These are phyloP conservation scores for Oedothorax gibbosus DNA, from an alignment of 1,140 invertebrate genomes.

Conservation along the genomic window DNA sequence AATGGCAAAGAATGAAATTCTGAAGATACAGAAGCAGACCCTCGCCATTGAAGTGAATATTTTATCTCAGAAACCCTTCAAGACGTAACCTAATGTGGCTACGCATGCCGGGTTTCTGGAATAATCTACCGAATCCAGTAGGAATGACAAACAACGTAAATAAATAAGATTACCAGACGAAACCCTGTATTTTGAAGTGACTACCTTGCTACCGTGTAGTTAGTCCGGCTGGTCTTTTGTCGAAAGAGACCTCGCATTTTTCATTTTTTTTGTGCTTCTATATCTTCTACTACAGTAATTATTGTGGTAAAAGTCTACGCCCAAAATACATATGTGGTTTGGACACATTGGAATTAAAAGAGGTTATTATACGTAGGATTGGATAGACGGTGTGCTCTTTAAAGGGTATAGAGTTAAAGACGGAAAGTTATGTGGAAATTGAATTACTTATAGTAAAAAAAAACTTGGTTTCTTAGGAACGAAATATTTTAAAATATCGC, in stretches of 20 bases:
- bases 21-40: background rate
- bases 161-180: slow-evolving; percentile 23
- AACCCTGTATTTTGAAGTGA: slow-evolving; percentile 32
- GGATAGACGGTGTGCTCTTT: background rate
- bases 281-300: slow-evolving; percentile 8
- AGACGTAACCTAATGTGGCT: too few relatives aligned
- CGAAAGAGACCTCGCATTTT: background rate
- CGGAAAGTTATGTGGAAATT: too few relatives aligned
- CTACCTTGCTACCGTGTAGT: slow-evolving; percentile 43
- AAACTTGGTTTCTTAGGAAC: too few relatives aligned
- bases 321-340: slow-evolving; percentile 29
- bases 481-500: too few relatives aligned
- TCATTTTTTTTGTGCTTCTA: too few relatives aligned
- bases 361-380: slow-evolving; percentile 11
- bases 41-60: too few relatives aligned
- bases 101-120: too few relatives aligned
- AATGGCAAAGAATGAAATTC: background rate
- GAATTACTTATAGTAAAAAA: too few relatives aligned
- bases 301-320: slow-evolving; percentile 30
- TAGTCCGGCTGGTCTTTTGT: background rate
- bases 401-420: too few relatives aligned
- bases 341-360: slow-evolving; percentile 10
- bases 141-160: slow-evolving; percentile 16
- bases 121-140: background rate
- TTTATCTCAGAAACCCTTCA: too few relatives aligned